These are phyloP conservation scores for Corynorhinus townsendii DNA, from an alignment of 2,113 vertebrate species.

Conservation along the genomic window DNA sequence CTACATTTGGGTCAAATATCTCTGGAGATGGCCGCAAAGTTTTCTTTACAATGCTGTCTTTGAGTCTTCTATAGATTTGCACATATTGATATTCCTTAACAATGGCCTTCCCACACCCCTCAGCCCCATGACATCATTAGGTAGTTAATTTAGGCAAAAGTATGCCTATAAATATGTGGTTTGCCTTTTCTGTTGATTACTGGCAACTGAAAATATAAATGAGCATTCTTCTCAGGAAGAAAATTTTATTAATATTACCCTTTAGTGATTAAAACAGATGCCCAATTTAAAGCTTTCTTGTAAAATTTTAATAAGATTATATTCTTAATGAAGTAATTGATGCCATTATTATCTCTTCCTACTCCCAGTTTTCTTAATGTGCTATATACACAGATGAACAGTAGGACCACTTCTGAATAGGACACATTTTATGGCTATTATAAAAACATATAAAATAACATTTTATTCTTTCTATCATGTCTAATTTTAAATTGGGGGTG, in stretches of 20 bases:
- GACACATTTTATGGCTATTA: not conserved
- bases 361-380: not conserved
- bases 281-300: slow-evolving; percentile 36
- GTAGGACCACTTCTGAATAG: slow-evolving; percentile 19
- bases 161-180: not conserved
- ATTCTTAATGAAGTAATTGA: slow-evolving; percentile 35
- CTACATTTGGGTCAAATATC: not conserved
- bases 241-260: slow-evolving; percentile 11
- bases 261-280: slow-evolving; percentile 42
- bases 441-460: slow-evolving; percentile 5
- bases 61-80: slow-evolving; percentile 22
- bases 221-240: slow-evolving; percentile 8
- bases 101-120: not conserved
- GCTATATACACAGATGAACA: not conserved
- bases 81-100: slow-evolving; percentile 4
- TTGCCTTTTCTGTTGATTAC: slow-evolving; percentile 39
- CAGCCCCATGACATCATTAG: not conserved
- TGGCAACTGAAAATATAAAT: slow-evolving; percentile 34
- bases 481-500: slow-evolving; percentile 5
- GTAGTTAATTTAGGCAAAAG: slow-evolving; percentile 26
- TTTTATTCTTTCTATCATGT: slow-evolving; percentile 36
- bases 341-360: slow-evolving; percentile 20
- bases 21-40: slow-evolving; percentile 17
- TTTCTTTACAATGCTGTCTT: slow-evolving; percentile 25
- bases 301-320: slow-evolving; percentile 30